A percentile compares a stretch with the other conserved stretches of the same genome.
Evolutionary conservation across 2,113 vertebrate species (phyloP).

Genomic region (Bolborhynchus lineola): DNA sequence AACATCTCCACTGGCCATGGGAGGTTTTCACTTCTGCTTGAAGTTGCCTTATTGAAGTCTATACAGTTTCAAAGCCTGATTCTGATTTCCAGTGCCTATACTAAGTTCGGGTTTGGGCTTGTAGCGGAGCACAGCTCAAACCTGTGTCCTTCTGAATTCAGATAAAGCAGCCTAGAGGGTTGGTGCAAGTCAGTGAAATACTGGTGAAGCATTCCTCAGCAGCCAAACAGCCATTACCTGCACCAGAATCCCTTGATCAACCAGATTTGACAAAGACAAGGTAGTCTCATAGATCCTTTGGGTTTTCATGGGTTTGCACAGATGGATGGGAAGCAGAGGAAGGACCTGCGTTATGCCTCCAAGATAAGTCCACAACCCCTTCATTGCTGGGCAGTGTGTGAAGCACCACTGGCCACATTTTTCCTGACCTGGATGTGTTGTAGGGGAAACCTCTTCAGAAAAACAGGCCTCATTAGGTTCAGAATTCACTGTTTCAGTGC

Average conservation of each 20-base stretch:
- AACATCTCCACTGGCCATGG: neutral
- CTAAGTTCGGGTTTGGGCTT: neutral
- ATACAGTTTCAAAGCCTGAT: neutral
- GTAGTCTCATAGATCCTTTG: neutral
- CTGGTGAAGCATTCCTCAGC: neutral
- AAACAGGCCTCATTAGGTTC: neutral
- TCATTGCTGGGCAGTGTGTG: neutral
- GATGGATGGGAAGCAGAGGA: neutral
- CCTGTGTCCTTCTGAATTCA: neutral
- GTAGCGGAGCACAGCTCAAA: neutral
- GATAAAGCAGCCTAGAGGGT: neutral
- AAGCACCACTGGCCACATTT: fast-evolving
- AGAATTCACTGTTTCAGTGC: neutral
- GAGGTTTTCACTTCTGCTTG: neutral
- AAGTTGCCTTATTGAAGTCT: neutral
- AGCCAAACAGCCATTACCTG: neutral
- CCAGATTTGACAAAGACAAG: neutral
- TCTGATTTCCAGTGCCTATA: neutral
- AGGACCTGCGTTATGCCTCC: neutral
- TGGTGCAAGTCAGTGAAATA: neutral
- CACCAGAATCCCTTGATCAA: neutral
- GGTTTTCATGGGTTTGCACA: neutral
- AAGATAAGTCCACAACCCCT: neutral
- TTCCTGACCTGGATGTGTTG: neutral
- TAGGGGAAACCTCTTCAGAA: neutral